phyloP scores from a whole-genome alignment of 2,888 invertebrate genomes.

The Hydrotaea diabolus region DNA sequence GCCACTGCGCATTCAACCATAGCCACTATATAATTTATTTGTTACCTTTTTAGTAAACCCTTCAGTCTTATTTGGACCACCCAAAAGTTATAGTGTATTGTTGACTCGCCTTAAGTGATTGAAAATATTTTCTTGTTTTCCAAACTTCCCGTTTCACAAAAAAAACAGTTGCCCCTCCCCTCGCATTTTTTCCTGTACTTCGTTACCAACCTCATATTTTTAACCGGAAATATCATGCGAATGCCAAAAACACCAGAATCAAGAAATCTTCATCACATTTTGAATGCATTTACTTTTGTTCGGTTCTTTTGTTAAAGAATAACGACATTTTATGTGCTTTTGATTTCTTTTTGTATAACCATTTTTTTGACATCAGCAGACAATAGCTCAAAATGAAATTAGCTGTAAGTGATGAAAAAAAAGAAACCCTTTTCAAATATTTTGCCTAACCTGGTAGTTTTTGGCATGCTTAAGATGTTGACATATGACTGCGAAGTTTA shows the following conservation, averaged over 20 bases:
- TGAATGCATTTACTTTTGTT: slow-evolving; percentile 46
- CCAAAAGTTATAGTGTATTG: too few species aligned
- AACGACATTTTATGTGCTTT: slow-evolving; percentile 21
- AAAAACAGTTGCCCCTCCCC: too few species aligned
- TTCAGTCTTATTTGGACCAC: too few species aligned
- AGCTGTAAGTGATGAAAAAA: slow-evolving; percentile 63
- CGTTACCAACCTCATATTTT: background rate
- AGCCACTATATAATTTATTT: too few species aligned
- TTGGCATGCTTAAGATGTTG: too few species aligned
- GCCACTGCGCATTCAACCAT: too few species aligned
- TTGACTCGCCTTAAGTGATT: too few species aligned
- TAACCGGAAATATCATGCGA: slow-evolving; percentile 57
- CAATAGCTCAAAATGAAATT: slow-evolving; percentile 55
- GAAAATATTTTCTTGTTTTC: too few species aligned
- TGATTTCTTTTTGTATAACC: background rate
- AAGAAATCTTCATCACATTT: slow-evolving; percentile 10
- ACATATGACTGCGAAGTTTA: background rate
- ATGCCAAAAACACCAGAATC: slow-evolving; percentile 51
- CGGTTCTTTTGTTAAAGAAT: slow-evolving; percentile 46
- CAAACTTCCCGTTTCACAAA: too few species aligned
- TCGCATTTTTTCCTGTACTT: too few species aligned
- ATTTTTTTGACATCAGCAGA: background rate
- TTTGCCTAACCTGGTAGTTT: too few species aligned
- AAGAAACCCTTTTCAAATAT: slow-evolving; percentile 49
- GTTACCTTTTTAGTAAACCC: too few species aligned